Conservation (phyloP, 2,888 invertebrate species). For the Chrysotoxum bicinctum region DNA sequence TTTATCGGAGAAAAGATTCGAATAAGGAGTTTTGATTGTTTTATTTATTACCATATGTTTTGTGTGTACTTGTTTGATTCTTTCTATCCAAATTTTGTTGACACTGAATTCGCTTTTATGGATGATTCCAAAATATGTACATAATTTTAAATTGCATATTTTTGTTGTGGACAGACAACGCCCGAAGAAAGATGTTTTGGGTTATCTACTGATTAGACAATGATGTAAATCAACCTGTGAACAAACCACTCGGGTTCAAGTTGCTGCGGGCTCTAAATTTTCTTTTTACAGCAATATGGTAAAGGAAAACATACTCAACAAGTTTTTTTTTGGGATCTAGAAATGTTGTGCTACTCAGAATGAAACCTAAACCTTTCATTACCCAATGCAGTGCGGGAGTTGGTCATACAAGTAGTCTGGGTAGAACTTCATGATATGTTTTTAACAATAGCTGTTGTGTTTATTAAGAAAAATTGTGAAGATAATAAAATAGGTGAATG, state of each 20-base stretch:
- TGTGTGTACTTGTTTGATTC: slow-evolving; percentile 14
- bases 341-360: background rate
- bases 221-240: background rate
- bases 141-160: slow-evolving; percentile 20
- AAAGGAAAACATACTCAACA: background rate
- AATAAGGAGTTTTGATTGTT: background rate
- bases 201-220: background rate
- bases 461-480: no score
- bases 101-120: background rate
- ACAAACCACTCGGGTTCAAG: background rate
- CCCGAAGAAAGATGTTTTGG: background rate
- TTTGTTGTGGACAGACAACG: slow-evolving; percentile 5
- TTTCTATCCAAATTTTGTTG: background rate
- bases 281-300: background rate
- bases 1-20: background rate
- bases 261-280: background rate
- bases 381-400: background rate
- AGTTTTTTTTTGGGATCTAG: background rate
- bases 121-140: background rate
- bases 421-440: no score
- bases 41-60: slow-evolving; percentile 7
- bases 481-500: no score
- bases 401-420: background rate
- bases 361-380: background rate
- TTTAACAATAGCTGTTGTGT: no score